Conservation (phyloP, 1,140 invertebrate genomes). For the Nautilus pompilius region DNA sequence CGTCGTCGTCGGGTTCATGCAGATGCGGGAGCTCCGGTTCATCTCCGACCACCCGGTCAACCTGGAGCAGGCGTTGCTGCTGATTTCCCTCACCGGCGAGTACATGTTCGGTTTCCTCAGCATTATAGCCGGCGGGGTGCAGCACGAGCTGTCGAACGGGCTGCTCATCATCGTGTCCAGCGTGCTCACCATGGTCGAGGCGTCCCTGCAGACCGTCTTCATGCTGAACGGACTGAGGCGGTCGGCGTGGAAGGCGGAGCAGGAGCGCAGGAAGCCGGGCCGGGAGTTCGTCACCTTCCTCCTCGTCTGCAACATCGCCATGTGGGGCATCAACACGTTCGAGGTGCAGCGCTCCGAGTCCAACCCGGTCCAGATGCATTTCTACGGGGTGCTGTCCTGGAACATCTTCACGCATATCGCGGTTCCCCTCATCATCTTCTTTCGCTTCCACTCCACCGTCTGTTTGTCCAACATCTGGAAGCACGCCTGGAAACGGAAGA, state of each 20-base stretch:
- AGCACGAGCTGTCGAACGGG: constrained; percentile 58
- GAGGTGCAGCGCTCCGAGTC: constrained; percentile 34
- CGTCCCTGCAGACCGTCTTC: constrained; percentile 83
- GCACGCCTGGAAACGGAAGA: constrained; percentile 38
- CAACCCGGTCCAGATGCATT: constrained; percentile 38
- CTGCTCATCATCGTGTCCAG: constrained; percentile 33
- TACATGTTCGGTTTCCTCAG: constrained; percentile 91
- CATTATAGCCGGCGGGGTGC: constrained; percentile 80
- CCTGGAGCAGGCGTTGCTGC: constrained; percentile 84
- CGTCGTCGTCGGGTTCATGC: constrained; percentile 25
- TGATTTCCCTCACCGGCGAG: constrained; percentile 85
- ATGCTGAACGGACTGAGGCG: constrained; percentile 66
- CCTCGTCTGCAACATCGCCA: constrained; percentile 76
- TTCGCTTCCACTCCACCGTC: constrained; percentile 48
- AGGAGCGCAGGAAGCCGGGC: constrained; percentile 89
- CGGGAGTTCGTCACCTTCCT: constrained; percentile 93
- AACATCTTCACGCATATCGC: constrained; percentile 43
- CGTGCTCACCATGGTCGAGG: constrained; percentile 73
- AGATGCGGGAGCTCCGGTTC: constrained; percentile 23
- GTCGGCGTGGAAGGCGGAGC: constrained; percentile 83
- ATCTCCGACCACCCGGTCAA: constrained; percentile 57
- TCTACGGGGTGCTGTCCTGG: constrained; percentile 42
- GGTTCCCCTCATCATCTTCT: constrained; percentile 45
- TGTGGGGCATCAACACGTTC: constrained; percentile 47
- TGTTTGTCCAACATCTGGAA: constrained; percentile 51